phyloP scores from a whole-genome alignment of 2,888 invertebrate species.

The Camptogramma bilineatum region DNA sequence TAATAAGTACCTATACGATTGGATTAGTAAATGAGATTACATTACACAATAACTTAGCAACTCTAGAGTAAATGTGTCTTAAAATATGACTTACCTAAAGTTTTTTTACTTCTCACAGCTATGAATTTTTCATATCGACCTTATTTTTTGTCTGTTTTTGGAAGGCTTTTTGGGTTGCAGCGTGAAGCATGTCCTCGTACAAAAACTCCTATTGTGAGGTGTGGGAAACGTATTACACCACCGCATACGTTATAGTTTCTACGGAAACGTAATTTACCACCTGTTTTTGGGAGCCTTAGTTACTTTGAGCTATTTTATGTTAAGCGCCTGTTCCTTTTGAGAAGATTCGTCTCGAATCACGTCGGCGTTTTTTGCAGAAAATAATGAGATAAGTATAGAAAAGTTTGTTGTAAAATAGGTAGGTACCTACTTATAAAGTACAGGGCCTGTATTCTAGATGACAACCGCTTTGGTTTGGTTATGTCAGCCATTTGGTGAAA shows the following conservation, averaged over 20 bases:
- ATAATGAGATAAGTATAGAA: not conserved
- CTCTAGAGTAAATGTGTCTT: too few species aligned
- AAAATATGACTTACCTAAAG: too few species aligned
- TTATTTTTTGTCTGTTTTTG: not conserved
- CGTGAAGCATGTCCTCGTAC: not conserved
- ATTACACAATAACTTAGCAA: too few species aligned
- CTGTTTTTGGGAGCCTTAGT: constrained; percentile 9
- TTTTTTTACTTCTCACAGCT: not conserved
- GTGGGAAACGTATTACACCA: constrained; percentile 15
- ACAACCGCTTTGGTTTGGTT: too few species aligned
- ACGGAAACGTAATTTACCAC: constrained; percentile 11
- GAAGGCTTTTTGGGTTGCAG: not conserved
- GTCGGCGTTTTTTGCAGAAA: constrained; percentile 13
- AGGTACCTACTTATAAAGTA: too few species aligned
- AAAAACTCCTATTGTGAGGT: constrained; percentile 17
- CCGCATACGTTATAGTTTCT: not conserved
- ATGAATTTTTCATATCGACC: not conserved
- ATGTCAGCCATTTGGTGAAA: too few species aligned
- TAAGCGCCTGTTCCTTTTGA: constrained; percentile 13
- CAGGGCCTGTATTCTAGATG: too few species aligned
- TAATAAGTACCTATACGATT: too few species aligned
- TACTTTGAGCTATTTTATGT: constrained; percentile 7
- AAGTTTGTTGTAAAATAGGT: not conserved
- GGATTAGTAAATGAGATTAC: too few species aligned
- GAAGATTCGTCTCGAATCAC: constrained; percentile 9